phyloP scores from a whole-genome alignment of 1,140 invertebrate genomes.

The Calliphora vicina region DNA sequence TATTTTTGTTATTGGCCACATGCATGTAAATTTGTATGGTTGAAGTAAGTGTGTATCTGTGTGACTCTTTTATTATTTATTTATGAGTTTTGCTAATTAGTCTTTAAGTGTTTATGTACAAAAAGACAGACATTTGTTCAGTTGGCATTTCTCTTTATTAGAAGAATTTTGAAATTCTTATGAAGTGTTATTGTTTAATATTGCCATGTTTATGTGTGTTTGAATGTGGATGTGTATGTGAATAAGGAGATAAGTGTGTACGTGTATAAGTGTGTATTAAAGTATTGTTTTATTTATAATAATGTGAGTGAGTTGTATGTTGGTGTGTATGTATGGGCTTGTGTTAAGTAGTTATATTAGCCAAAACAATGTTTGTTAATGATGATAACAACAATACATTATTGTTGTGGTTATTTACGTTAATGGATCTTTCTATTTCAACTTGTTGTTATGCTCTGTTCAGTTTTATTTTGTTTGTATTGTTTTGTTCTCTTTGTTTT shows the following conservation, averaged over 20 bases:
- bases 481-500: not conserved
- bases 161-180: not conserved
- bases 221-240: not conserved
- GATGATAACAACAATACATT: slow-evolving; percentile 6
- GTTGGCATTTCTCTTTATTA: not conserved
- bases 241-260: not conserved
- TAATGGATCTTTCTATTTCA: slow-evolving; percentile 24
- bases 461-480: too few species aligned
- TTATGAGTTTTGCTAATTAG: slow-evolving; percentile 7
- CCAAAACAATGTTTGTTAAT: slow-evolving; percentile 20
- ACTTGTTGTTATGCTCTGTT: not conserved
- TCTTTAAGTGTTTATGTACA: not conserved
- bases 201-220: not conserved
- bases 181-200: slow-evolving; percentile 6
- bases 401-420: slow-evolving; percentile 24
- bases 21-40: not conserved
- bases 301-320: not conserved
- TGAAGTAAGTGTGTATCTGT: not conserved
- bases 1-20: not conserved
- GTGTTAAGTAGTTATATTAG: slow-evolving; percentile 24
- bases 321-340: not conserved
- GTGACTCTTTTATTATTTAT: not conserved
- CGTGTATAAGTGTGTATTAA: not conserved
- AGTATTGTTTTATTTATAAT: too few species aligned
- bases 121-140: not conserved